Base-by-base conservation (phyloP, 2,888 invertebrate species). In the Sesia apiformis region DNA sequence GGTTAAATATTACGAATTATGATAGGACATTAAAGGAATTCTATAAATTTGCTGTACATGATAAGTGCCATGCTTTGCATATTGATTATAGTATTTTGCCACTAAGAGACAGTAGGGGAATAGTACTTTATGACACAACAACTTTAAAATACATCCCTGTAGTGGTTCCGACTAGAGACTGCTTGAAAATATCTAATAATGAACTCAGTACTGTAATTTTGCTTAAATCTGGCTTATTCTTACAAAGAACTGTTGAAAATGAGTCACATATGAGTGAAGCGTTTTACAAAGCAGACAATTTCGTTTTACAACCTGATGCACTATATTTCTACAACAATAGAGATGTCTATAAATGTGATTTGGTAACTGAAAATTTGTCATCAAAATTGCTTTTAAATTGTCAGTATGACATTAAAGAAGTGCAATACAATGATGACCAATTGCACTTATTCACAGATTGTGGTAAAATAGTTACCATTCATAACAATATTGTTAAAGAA, bases 101-200 rank as follows among this genome's bases (percentile, higher is more conserved):
- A 0, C 57, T 85, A n/a, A 77, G 67, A 65, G 82, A 81, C 39
- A 68, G 73, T 0, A 67, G 71, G 58, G 83, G 84, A 0, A 69
- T 78, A 38, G 69, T 81, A 1, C 61, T 84, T 0, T 84, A 81
- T 58, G 84, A 85, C 55, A 69, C 74, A 61, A 70, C 55, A 43
- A 76, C 71, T 4, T 61, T 84, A 4, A 83, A 80, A 54, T 72
- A 81, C 54, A 73, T 84, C 55, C 84, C 84, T 3, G 81, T 79
- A 0, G 74, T 72, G 0, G 69, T 84, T 4, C 76, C 79, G 0
- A 81, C 80, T 49, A 72, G 66, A 58, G 72, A 72, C 53, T 81
- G 80, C 51, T 50, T 70, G 0, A 83, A 77, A 75, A 76, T 84
- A 39, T 67, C 71, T 0, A 83, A 82, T 57, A 84, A 76, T 57